phyloP scores from a whole-genome alignment of 2,113 vertebrate species.

The Nettapus auritus region DNA sequence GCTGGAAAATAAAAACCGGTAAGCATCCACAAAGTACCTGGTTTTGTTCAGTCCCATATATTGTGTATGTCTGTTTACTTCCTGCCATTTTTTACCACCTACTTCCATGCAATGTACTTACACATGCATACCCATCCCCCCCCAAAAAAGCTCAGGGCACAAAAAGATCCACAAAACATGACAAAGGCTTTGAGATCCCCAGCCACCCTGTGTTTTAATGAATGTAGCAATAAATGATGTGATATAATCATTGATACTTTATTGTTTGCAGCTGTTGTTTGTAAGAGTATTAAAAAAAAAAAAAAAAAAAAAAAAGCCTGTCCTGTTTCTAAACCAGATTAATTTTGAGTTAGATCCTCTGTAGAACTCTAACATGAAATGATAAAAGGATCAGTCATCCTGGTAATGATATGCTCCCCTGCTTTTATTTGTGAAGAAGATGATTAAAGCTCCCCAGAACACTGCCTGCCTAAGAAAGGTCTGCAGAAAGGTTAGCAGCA shows the following conservation, averaged over 20 bases:
- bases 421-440: slow-evolving; percentile 39
- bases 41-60: background rate
- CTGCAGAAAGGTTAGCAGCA: slow-evolving; percentile 21
- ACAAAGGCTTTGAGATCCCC: background rate
- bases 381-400: slow-evolving; percentile 30
- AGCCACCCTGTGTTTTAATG: background rate
- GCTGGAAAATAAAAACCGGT: slow-evolving; percentile 99
- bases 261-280: slow-evolving; percentile 35
- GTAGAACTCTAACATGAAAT: background rate
- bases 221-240: background rate
- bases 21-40: background rate
- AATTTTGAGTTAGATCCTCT: background rate
- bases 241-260: background rate
- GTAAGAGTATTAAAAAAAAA: background rate
- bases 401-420: slow-evolving; percentile 2
- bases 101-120: background rate
- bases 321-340: background rate
- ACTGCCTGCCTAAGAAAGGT: background rate
- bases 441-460: slow-evolving; percentile 29
- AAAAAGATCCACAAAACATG: background rate
- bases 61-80: background rate
- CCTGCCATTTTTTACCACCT: background rate
- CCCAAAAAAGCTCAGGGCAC: background rate
- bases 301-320: background rate
- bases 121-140: background rate